A percentile compares a stretch with the other conserved stretches of the same genome.
phyloP scores from a whole-genome alignment of 1,140 invertebrate genomes.

The Lordiphosa clarofinis region DNA sequence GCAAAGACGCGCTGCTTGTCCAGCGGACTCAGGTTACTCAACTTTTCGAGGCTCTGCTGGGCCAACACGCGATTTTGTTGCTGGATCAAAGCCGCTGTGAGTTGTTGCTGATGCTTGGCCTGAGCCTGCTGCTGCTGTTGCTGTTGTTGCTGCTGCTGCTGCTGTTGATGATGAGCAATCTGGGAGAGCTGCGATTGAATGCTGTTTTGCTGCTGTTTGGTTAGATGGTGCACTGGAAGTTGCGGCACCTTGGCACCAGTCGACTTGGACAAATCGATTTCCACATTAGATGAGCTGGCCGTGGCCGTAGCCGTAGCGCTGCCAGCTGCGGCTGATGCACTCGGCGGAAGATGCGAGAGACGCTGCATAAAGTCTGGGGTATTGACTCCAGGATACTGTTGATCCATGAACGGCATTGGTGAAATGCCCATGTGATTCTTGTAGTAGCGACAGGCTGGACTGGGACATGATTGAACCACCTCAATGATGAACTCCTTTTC shows the following conservation, averaged over 20 bases:
- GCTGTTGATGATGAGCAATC: conserved; percentile 61
- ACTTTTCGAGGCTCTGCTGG: conserved; percentile 82
- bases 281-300: conserved; percentile 39
- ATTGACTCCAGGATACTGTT: conserved; percentile 72
- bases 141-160: conserved; percentile 66
- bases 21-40: conserved; percentile 80
- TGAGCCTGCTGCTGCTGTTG: conserved; percentile 58
- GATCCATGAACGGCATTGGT: conserved; percentile 79
- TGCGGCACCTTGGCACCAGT: conserved; percentile 50
- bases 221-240: conserved; percentile 57
- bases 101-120: conserved; percentile 77
- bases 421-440: conserved; percentile 90
- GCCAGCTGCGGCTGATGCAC: conserved; percentile 36
- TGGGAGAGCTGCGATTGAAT: conserved; percentile 72
- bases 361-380: conserved; percentile 80
- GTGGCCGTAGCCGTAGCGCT: conserved; percentile 33
- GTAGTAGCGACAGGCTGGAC: conserved; percentile 91
- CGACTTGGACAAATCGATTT: conserved; percentile 71
- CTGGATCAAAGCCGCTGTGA: conserved; percentile 82
- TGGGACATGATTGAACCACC: conserved; percentile 92
- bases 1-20: conserved; percentile 81
- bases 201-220: conserved; percentile 77
- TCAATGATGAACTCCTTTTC: conserved; percentile 93
- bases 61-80: conserved; percentile 82
- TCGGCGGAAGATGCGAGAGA: conserved; percentile 75